Base-by-base conservation (phyloP, 2,888 invertebrate genomes). In the Nudaria mundana region DNA sequence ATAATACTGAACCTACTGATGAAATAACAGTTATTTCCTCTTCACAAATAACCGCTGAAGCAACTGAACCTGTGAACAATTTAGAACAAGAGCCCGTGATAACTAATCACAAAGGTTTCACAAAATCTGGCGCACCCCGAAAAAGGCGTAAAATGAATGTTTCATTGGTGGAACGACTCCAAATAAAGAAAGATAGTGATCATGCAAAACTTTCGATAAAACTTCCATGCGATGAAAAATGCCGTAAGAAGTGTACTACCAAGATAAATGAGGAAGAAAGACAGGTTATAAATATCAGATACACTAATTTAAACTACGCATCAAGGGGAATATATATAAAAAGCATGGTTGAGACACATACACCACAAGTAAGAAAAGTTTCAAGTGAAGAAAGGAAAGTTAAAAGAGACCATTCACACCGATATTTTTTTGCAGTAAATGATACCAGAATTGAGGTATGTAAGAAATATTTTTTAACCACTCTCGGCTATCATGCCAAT, bases 401-500 rank as follows among this genome's bases (percentile, higher is more conserved):
- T 12, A 30, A 30, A 18, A 30, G 30, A 16, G 30, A 15, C n/a
- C 12, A 16, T 15, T 14, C 30, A 11, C 15, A 30, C 15, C 15
- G 16, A 30, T 30, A 15, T 30, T 14, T 16, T 18, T 30, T 15
- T 16, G 10, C 30, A 14, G 30, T 30, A 32, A 32, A 23, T 18
- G 20, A 11, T 18, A 23, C 22, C 20, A 32, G 22, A 18, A 18
- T 5, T 20, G 13, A 20, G n/a, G 10, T n/a, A n/a, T n/a, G n/a
- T n/a, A n/a, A n/a, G n/a, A n/a, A n/a, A n/a, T n/a, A n/a, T n/a
- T n/a, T n/a, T 20, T 31, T 31, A 22, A 18, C 31, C 11, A 31
- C 31, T 11, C 31, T 31, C 20, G 31, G 31, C 20, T 31, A 18
- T 22, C 8, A 31, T 22, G 18, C n/a, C 16, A 31, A 18, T n/a